These are phyloP conservation scores for Netelia melanura DNA, from an alignment of 2,888 invertebrate genomes.

Conservation along the genomic window DNA sequence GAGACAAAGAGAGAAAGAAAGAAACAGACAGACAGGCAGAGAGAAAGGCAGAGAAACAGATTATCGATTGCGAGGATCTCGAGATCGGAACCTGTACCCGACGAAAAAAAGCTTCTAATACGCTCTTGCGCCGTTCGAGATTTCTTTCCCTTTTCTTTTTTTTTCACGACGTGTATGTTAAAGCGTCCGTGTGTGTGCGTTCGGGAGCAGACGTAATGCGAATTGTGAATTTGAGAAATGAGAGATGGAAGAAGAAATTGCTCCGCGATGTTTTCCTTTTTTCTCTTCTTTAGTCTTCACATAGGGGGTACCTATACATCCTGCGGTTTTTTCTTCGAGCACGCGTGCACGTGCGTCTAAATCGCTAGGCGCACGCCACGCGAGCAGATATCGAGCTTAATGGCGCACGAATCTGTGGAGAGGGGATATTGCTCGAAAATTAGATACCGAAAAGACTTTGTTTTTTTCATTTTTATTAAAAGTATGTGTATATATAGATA, in stretches of 20 bases:
- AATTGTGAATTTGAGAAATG: conserved; percentile 65
- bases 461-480: background rate
- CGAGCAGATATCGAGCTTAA: conserved; percentile 54
- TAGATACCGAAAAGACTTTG: background rate
- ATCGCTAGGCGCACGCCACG: conserved; percentile 71
- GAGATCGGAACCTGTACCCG: conserved; percentile 33
- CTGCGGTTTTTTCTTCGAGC: conserved; percentile 61
- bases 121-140: conserved; percentile 33
- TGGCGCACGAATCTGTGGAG: conserved; percentile 32
- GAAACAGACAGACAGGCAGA: background rate
- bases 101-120: conserved; percentile 34
- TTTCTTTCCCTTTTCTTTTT: conserved; percentile 3
- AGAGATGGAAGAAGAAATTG: conserved; percentile 59
- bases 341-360: conserved; percentile 70
- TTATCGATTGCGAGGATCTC: conserved; percentile 63
- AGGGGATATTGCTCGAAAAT: conserved; percentile 1
- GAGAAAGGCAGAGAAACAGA: conserved; percentile 41
- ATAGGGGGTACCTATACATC: conserved; percentile 15
- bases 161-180: background rate
- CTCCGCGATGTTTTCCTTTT: conserved; percentile 31
- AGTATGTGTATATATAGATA: background rate
- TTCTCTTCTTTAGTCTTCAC: conserved; percentile 1
- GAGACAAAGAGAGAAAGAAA: conserved; percentile 25
- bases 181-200: conserved; percentile 7
- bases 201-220: conserved; percentile 49